These are phyloP conservation scores for Adineta ricciae DNA, from an alignment of 2,888 invertebrate genomes.

Conservation along the genomic window DNA sequence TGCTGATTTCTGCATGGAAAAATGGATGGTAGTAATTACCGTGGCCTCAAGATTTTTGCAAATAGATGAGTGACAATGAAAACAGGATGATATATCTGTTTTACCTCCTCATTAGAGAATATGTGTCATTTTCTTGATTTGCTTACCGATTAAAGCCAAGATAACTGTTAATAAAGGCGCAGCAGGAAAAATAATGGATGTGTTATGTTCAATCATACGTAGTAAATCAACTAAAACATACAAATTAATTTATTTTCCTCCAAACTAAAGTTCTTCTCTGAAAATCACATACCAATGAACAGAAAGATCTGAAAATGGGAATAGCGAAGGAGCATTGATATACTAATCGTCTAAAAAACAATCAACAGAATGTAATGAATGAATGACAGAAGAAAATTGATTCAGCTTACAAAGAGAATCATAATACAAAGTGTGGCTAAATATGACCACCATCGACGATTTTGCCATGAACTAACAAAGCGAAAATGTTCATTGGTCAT, in stretches of 20 bases:
- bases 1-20: too few relatives aligned
- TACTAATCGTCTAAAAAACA: slow-evolving; percentile 82
- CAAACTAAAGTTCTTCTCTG: too few relatives aligned
- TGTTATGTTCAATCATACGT: slow-evolving; percentile 94
- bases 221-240: slow-evolving; percentile 73
- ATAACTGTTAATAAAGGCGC: slow-evolving; percentile 93
- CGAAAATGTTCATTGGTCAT: slow-evolving; percentile 95
- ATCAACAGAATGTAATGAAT: slow-evolving; percentile 34
- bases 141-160: slow-evolving; percentile 68
- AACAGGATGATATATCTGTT: too few relatives aligned
- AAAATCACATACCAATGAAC: slow-evolving; percentile 74
- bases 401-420: slow-evolving; percentile 85
- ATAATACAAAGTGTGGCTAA: slow-evolving; percentile 89
- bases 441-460: slow-evolving; percentile 67
- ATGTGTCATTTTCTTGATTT: too few relatives aligned
- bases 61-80: too few relatives aligned
- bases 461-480: slow-evolving; percentile 92
- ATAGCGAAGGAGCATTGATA: slow-evolving; percentile 90
- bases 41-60: too few relatives aligned
- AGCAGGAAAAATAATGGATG: slow-evolving; percentile 82
- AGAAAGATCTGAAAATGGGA: slow-evolving; percentile 99
- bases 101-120: too few relatives aligned
- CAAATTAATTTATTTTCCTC: neutral
- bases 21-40: too few relatives aligned
- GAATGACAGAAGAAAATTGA: neutral